These are phyloP conservation scores for Falco punctatus DNA, from an alignment of 2,113 vertebrate species.

Conservation along the genomic window DNA sequence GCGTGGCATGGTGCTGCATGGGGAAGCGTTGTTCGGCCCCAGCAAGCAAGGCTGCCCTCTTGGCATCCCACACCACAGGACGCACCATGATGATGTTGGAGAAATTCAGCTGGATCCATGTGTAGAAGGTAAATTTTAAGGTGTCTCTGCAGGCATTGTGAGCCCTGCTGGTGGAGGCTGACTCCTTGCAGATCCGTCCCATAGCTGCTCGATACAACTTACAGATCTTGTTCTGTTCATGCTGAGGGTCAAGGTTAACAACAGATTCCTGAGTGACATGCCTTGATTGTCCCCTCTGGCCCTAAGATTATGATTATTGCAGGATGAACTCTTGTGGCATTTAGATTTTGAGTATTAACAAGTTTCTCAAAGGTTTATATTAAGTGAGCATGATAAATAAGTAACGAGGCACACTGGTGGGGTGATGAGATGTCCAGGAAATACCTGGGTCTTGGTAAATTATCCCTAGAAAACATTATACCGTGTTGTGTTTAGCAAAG, in stretches of 20 bases:
- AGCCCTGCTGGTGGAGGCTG: neutral
- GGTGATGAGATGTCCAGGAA: neutral
- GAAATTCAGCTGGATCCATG: neutral
- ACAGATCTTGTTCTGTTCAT: neutral
- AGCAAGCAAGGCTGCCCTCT: neutral
- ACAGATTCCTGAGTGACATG: neutral
- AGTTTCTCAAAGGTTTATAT: neutral
- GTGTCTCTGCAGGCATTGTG: neutral
- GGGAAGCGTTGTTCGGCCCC: neutral
- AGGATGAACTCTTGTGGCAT: neutral
- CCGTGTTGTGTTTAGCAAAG: neutral
- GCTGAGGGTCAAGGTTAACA: neutral
- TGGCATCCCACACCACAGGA: neutral
- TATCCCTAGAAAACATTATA: neutral
- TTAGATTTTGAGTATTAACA: neutral
- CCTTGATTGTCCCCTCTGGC: neutral
- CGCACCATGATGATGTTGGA: accelerated
- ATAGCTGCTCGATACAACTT: neutral
- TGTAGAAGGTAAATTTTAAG: neutral
- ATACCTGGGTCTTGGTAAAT: neutral
- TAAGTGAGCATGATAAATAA: neutral
- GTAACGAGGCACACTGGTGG: neutral
- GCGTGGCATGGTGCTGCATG: accelerated
- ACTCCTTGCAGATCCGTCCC: neutral
- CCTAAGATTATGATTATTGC: neutral